Conservation (phyloP, 2,113 vertebrate species). For the Boulengeromyrus knoepffleri region DNA sequence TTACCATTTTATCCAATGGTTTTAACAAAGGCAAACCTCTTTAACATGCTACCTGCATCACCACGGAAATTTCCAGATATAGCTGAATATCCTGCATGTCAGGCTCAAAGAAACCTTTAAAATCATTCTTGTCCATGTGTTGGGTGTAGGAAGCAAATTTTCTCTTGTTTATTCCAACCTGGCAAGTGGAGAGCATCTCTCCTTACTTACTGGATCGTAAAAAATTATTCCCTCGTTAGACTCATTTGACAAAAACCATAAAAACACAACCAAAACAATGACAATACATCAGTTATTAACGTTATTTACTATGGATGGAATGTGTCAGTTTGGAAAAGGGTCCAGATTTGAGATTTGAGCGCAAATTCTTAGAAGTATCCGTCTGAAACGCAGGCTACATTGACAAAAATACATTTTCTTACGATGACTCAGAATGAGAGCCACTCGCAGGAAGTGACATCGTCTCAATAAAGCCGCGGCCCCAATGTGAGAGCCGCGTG, state of each 20-base stretch:
- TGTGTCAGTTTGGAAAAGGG: background rate
- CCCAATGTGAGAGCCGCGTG: background rate
- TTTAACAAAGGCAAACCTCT: background rate
- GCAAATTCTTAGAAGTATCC: background rate
- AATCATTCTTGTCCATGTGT: background rate
- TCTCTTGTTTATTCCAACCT: background rate
- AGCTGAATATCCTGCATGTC: background rate
- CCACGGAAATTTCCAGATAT: background rate
- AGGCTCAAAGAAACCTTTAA: background rate
- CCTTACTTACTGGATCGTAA: background rate
- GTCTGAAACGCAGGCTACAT: background rate
- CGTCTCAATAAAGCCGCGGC: background rate
- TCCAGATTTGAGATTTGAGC: background rate
- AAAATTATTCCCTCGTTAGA: background rate
- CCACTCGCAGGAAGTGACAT: background rate
- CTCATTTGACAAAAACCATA: background rate
- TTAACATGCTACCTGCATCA: background rate
- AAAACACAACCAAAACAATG: background rate
- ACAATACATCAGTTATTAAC: background rate
- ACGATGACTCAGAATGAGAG: background rate
- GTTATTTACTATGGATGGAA: background rate
- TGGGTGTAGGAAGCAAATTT: background rate
- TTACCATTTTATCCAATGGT: background rate
- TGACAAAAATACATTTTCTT: background rate
- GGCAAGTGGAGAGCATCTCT: background rate